phyloP scores from a whole-genome alignment of 2,888 invertebrate genomes.

The Tenthredo distinguenda region DNA sequence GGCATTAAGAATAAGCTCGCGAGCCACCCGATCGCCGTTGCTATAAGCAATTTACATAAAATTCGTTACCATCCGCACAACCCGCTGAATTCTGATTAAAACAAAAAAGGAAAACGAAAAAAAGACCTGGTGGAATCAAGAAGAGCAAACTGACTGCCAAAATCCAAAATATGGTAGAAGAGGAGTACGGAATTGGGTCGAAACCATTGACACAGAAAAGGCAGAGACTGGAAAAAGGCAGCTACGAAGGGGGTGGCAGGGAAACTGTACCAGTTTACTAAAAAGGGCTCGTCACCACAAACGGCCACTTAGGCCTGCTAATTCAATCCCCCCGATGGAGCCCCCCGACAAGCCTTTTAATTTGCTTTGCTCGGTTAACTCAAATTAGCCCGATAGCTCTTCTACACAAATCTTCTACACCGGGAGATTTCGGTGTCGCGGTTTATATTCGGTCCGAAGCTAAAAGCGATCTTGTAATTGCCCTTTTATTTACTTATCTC shows the following conservation, averaged over 20 bases:
- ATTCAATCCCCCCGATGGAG: conserved; percentile 15
- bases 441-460: not conserved
- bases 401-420: conserved; percentile 1
- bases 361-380: conserved; percentile 44
- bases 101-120: not conserved
- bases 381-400: conserved; percentile 37
- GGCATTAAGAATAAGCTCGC: conserved; percentile 1
- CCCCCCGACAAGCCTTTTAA: conserved; percentile 41
- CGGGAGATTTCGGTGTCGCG: not conserved
- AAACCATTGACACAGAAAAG: not conserved
- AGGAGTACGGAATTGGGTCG: not conserved
- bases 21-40: not conserved
- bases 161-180: not conserved
- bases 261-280: conserved; percentile 14
- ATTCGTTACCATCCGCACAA: not conserved
- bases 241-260: not conserved
- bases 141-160: not conserved
- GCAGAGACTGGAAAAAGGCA: not conserved
- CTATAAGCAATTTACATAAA: not conserved
- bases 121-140: too few species aligned
- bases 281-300: conserved; percentile 39
- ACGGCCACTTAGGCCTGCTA: conserved; percentile 32
- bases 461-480: conserved; percentile 28
- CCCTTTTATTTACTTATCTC: conserved; percentile 26
- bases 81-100: not conserved